phyloP scores from a whole-genome alignment of 2,888 invertebrate genomes.

The Diarsia rubi region DNA sequence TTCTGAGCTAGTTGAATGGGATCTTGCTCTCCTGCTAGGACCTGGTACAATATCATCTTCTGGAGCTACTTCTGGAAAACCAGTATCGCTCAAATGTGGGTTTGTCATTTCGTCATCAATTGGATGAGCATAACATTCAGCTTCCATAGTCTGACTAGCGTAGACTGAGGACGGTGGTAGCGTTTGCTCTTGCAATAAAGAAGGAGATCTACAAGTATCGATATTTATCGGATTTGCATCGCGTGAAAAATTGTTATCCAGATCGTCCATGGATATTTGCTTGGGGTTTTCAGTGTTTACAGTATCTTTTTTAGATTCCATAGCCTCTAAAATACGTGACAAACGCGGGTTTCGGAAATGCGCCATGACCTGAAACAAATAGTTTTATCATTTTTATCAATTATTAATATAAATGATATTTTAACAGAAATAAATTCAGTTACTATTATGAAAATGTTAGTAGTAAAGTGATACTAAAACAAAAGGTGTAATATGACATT shows the following conservation, averaged over 20 bases:
- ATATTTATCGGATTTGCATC: conserved; percentile 32
- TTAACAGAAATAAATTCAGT: conserved; percentile 10
- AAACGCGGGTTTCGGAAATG: conserved; percentile 41
- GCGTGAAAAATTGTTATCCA: conserved; percentile 33
- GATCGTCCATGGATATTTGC: conserved; percentile 25
- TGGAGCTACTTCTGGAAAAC: conserved; percentile 40
- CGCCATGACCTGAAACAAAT: conserved; percentile 35
- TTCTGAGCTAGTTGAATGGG: conserved; percentile 38
- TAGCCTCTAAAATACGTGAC: conserved; percentile 42
- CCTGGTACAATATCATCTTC: conserved; percentile 26
- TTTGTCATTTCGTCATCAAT: conserved; percentile 32
- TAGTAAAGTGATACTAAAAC: conserved; percentile 26
- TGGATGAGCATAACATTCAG: too few species aligned
- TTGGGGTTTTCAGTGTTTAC: conserved; percentile 24
- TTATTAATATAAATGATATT: background rate
- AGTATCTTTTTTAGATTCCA: conserved; percentile 37
- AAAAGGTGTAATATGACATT: conserved; percentile 8
- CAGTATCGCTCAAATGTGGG: conserved; percentile 31
- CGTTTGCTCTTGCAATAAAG: conserved; percentile 44
- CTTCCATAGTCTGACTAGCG: conserved; percentile 8
- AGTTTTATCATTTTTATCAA: conserved; percentile 21
- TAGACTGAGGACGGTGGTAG: conserved; percentile 24
- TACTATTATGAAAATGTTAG: background rate
- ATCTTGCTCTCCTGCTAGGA: conserved; percentile 46
- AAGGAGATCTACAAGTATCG: conserved; percentile 46